phyloP scores from a whole-genome alignment of 2,797 vertebrate genomes.

The Onychomys torridus region DNA sequence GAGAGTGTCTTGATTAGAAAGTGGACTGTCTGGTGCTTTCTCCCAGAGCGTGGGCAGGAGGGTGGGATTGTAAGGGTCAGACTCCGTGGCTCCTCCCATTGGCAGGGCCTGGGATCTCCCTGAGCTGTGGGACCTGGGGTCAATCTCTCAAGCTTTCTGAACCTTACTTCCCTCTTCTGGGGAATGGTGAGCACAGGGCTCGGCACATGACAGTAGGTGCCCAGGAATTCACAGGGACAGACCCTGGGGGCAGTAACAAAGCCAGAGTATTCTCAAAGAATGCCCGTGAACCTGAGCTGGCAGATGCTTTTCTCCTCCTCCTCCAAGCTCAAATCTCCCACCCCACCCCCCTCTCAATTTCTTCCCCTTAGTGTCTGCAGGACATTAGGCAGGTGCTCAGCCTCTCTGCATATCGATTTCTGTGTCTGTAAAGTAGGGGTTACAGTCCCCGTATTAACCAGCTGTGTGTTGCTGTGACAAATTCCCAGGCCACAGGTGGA shows the following conservation, averaged over 20 bases:
- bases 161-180: background rate
- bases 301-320: background rate
- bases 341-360: too few relatives aligned
- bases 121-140: background rate
- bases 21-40: background rate
- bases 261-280: background rate
- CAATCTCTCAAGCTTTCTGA: fast-evolving
- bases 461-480: background rate
- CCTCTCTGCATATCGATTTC: background rate
- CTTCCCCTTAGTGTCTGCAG: background rate
- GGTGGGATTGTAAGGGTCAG: fast-evolving
- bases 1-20: background rate
- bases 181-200: background rate
- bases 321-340: too few relatives aligned
- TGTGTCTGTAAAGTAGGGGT: background rate
- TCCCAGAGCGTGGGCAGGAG: too few relatives aligned
- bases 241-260: background rate
- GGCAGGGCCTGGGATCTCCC: background rate
- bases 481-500: background rate
- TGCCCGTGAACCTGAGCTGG: background rate
- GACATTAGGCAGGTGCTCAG: background rate
- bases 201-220: fast-evolving
- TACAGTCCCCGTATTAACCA: background rate
- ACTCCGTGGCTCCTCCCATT: background rate
- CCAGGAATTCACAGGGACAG: background rate